Evolutionary conservation across 2,888 invertebrate genomes (phyloP), one percentile per base, ranked within the genome.

Genomic region (Leptura quadrifasciata): DNA sequence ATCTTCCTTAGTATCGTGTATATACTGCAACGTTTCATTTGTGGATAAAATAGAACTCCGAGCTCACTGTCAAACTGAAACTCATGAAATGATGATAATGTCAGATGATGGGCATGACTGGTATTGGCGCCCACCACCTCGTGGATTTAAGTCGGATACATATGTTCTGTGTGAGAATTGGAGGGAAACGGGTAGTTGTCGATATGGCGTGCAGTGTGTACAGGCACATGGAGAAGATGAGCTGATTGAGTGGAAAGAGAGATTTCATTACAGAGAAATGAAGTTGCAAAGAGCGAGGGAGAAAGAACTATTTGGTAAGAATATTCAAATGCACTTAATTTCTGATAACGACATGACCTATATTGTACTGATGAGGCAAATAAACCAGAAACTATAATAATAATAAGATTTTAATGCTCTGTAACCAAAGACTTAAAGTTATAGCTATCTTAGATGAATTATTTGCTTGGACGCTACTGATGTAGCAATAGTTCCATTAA

Each of bases 211-310:
- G 64, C 93, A 94, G 84, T 95, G 95, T 87, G 93, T 94, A 10
- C 93, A 94, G 86, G 95, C 95, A 0, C 95, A 95, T 85, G 94
- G 94, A 1, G 87, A 90, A 21, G 93, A 92, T 64, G 95, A 95
- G 87, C 88, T 95, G 9, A 90, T 91, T 24, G 95, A 95, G 87
- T 95, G 95, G 95, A 92, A 92, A 82, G 93, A 93, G 81, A 89
- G 94, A 74, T 94, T 94, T 86, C 92, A 93, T 81, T 93, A 94
- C 84, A 89, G 94, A 20, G 90, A 91, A 80, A 93, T 92, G 92
- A 91, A 91, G 80, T 86, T 93, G 74, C 91, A 92, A 85, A 89
- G 91, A 80, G 94, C 94, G 6, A 92, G 92, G 84, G 94, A 94
- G 81, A 93, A 93, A 84, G 92, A 93, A 86, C 88, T 93, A n/a